These are phyloP conservation scores for Drosophila grimshawi DNA, from an alignment of 1,140 invertebrate genomes.

Conservation along the genomic window DNA sequence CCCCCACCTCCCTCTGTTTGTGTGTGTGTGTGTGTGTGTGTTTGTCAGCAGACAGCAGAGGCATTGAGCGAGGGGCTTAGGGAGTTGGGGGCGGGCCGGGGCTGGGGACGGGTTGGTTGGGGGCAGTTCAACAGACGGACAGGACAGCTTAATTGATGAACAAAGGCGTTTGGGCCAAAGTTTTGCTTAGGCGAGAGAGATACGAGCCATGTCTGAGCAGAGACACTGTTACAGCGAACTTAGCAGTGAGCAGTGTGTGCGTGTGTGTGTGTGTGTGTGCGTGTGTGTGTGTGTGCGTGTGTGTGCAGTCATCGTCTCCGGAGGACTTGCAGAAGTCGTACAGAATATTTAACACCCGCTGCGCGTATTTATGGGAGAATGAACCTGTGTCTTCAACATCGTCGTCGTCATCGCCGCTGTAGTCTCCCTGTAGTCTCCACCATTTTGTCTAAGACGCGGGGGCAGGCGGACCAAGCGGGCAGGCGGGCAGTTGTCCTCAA, in stretches of 20 bases:
- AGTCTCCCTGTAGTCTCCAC: slow-evolving; percentile 48
- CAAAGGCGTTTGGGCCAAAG: slow-evolving; percentile 56
- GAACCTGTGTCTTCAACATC: slow-evolving; percentile 70
- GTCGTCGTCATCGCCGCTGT: slow-evolving; percentile 39
- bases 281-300: slow-evolving; percentile 5
- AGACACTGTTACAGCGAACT: slow-evolving; percentile 11
- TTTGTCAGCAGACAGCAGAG: slow-evolving; percentile 23
- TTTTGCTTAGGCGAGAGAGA: slow-evolving; percentile 46
- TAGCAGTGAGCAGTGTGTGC: not conserved
- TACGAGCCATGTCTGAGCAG: slow-evolving; percentile 31
- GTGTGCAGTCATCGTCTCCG: slow-evolving; percentile 50
- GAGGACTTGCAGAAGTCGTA: slow-evolving; percentile 80
- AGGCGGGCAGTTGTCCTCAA: not conserved
- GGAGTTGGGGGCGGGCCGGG: not conserved
- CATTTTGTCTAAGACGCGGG: slow-evolving; percentile 74
- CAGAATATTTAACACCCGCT: slow-evolving; percentile 83
- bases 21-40: slow-evolving; percentile 14
- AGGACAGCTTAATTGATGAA: slow-evolving; percentile 61
- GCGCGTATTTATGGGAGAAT: slow-evolving; percentile 83
- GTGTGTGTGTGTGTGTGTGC: not conserved
- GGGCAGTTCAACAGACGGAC: slow-evolving; percentile 23
- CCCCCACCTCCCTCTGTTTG: not conserved
- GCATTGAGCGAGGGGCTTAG: not conserved
- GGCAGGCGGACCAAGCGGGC: not conserved
- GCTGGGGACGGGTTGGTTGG: not conserved